phyloP scores from a whole-genome alignment of 1,140 invertebrate genomes.

The Batillaria attramentaria region DNA sequence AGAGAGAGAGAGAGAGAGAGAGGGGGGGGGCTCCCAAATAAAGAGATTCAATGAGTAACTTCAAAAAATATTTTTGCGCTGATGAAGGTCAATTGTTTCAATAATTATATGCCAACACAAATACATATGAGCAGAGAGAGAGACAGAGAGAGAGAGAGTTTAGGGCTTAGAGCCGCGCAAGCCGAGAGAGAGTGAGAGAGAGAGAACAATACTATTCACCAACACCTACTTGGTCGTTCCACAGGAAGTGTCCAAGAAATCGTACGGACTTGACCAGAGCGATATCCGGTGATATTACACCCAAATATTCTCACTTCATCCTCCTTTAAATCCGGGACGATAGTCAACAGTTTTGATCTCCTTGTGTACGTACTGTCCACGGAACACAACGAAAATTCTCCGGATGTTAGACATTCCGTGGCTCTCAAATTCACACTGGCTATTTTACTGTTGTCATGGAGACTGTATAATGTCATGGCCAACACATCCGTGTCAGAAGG shows the following conservation, averaged over 20 bases:
- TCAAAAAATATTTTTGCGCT: too few relatives aligned
- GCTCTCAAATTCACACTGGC: neutral
- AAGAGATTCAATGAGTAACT: neutral
- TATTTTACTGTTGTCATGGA: neutral
- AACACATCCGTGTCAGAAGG: constrained; percentile 2
- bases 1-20: neutral
- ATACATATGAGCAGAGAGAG: neutral
- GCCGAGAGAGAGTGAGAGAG: constrained; percentile 12
- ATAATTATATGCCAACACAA: neutral
- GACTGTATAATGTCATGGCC: neutral
- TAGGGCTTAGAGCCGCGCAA: too few relatives aligned
- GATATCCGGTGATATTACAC: too few relatives aligned
- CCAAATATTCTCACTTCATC: constrained; percentile 11
- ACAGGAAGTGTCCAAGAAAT: too few relatives aligned
- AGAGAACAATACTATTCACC: too few relatives aligned
- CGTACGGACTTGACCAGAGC: too few relatives aligned
- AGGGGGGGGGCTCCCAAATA: neutral
- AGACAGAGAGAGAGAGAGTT: constrained; percentile 4
- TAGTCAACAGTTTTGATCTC: neutral
- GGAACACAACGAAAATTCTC: constrained; percentile 12
- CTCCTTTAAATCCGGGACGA: constrained; percentile 17
- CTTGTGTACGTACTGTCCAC: neutral
- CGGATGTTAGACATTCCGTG: neutral
- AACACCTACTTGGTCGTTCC: too few relatives aligned
- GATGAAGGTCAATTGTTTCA: too few relatives aligned